Percentiles rank a stretch among this genome's conserved stretches.
Conservation (phyloP, 2,888 invertebrate species). For the Acheta domesticus region DNA sequence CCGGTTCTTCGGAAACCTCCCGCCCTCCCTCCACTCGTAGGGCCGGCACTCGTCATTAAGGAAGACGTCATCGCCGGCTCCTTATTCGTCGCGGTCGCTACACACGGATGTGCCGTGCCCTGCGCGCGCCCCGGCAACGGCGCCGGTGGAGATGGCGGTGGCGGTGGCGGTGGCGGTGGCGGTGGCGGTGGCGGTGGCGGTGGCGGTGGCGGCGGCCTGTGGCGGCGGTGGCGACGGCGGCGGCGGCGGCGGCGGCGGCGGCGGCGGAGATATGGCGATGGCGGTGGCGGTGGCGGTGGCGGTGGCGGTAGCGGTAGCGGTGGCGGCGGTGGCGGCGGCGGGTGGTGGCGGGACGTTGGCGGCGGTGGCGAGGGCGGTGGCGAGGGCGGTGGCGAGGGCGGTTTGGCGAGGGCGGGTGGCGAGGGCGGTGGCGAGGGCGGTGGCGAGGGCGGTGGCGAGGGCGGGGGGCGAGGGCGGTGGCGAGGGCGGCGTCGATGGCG, state of each 20-base stretch:
- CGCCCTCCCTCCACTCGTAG: too few relatives aligned
- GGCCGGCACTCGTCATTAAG: neutral
- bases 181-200: too few relatives aligned
- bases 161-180: too few relatives aligned
- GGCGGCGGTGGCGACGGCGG: neutral
- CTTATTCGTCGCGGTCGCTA: neutral
- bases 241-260: neutral
- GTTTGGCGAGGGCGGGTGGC: too few relatives aligned
- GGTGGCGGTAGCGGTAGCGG: too few relatives aligned
- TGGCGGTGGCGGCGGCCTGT: neutral
- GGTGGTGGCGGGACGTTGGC: too few relatives aligned
- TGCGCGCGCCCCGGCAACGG: neutral
- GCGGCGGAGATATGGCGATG: neutral
- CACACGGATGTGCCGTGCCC: neutral
- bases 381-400: neutral
- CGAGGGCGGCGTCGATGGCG: neutral
- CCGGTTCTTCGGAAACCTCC: too few relatives aligned
- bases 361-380: neutral
- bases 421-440: too few relatives aligned
- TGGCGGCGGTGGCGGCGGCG: too few relatives aligned
- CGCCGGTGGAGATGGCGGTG: neutral
- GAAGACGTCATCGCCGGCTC: slow-evolving; percentile 7
- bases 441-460: neutral
- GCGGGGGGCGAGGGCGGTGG: neutral
- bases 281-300: neutral